Conservation (phyloP, 2,888 invertebrate genomes). For the Sinhomidia bicolor region DNA sequence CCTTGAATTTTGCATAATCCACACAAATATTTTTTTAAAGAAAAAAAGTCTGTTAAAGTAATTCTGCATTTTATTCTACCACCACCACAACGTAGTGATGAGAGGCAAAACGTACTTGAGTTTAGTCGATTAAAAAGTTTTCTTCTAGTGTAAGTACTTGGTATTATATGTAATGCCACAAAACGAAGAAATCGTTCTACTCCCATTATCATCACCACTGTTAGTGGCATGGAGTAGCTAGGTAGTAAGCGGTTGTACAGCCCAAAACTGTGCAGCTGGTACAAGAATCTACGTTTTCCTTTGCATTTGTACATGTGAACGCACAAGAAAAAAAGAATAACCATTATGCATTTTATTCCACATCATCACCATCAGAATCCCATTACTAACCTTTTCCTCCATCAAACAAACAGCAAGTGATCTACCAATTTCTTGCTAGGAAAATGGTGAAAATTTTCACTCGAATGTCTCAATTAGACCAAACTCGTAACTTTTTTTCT, state of each 20-base stretch:
- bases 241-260: too few relatives aligned
- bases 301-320: constrained; percentile 5
- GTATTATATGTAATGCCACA: too few relatives aligned
- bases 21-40: neutral
- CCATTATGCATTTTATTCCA: constrained; percentile 52
- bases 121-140: neutral
- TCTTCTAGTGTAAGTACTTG: too few relatives aligned
- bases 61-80: neutral
- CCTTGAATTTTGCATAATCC: neutral
- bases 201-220: too few relatives aligned
- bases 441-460: constrained; percentile 53
- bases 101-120: neutral
- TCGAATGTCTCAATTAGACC: constrained; percentile 68
- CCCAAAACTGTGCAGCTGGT: constrained; percentile 1
- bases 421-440: constrained; percentile 23
- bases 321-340: neutral
- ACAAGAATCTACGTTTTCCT: neutral
- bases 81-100: neutral
- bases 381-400: constrained; percentile 65
- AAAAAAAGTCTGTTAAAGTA: neutral
- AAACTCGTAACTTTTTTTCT: neutral
- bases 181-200: too few relatives aligned
- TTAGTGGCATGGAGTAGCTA: too few relatives aligned
- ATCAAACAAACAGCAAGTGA: constrained; percentile 51
- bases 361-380: constrained; percentile 69